Evolutionary conservation across 2,888 invertebrate genomes (phyloP).

Genomic region (Drosophila diplacantha): DNA sequence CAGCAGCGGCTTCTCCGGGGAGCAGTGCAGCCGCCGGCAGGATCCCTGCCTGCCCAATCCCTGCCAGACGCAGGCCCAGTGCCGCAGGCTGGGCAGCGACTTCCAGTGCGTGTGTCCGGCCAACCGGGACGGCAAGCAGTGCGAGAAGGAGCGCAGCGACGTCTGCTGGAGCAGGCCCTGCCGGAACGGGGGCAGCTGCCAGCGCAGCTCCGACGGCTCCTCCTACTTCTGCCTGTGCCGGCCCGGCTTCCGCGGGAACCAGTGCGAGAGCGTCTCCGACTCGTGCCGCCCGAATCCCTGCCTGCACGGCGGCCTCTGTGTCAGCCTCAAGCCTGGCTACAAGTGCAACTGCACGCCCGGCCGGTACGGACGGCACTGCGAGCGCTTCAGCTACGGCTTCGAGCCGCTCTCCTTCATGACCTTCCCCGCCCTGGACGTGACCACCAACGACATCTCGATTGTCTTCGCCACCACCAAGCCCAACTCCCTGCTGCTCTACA

Average conservation of each 20-base stretch:
- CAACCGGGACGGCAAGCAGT: slow-evolving; percentile 88
- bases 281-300: slow-evolving; percentile 97
- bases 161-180: slow-evolving; percentile 92
- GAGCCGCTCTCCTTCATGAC: slow-evolving; percentile 92
- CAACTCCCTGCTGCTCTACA: slow-evolving; percentile 92
- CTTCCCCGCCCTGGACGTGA: slow-evolving; percentile 90
- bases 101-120: slow-evolving; percentile 90
- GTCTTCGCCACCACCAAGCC: slow-evolving; percentile 93
- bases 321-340: slow-evolving; percentile 92
- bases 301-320: slow-evolving; percentile 91
- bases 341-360: slow-evolving; percentile 91
- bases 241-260: slow-evolving; percentile 93
- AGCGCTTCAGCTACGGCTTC: slow-evolving; percentile 93
- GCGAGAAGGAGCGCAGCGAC: slow-evolving; percentile 90
- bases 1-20: slow-evolving; percentile 89
- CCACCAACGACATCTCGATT: slow-evolving; percentile 93
- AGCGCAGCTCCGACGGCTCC: slow-evolving; percentile 90
- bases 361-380: slow-evolving; percentile 93
- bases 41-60: slow-evolving; percentile 95
- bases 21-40: slow-evolving; percentile 89
- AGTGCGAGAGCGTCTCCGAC: slow-evolving; percentile 92
- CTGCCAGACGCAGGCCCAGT: slow-evolving; percentile 90
- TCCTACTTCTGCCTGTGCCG: slow-evolving; percentile 95
- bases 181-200: slow-evolving; percentile 93
- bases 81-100: slow-evolving; percentile 89